Evolutionary conservation across 2,113 vertebrate genomes (phyloP), one percentile per base, ranked within the genome.

Genomic region (Gallinago paraguaiae): DNA sequence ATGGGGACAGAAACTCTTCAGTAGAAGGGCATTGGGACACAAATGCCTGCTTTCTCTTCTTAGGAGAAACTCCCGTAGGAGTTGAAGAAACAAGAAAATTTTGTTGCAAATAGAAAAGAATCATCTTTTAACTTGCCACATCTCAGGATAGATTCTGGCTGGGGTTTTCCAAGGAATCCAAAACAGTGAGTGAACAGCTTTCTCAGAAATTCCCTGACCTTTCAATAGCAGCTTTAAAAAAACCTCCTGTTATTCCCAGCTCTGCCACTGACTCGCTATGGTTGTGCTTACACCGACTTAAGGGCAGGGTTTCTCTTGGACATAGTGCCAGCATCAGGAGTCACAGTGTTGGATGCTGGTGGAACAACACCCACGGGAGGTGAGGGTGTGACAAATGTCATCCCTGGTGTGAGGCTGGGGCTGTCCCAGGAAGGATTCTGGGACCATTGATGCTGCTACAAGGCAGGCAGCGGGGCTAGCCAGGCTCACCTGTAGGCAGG

Each of bases 321-420:
- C 7, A 18, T 18, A 61, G 28, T 41, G 50, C 35, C 77, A 79
- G 25, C 8, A 0, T 25, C 39, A 9, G 54, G 30, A 59, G 13
- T 10, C 1, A 0, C 60, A 20, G 10, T 3, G 64, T 10, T 45
- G 56, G 78, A 20, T 75, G 56, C 39, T 69, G 60, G 13, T 51
- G 60, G 37, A 30, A 8, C 27, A 50, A 13, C 56, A 53, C 37
- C 19, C 4, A 3, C 2, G 22, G 25, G 4, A 16, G 19, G 11
- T 24, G 33, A 50, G 46, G 16, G 4, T 24, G 12, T 57, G 48
- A 76, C 51, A 90, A 60, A 59, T 37, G 79, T 43, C 71, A 51
- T 1, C 2, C 2, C 28, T 5, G 2, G 9, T 1, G 0, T 2
- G 11, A 46, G 7, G 15, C 71, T 88, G 68, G 31, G 37, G 20